Percentiles rank a stretch among this genome's conserved stretches.
phyloP scores from a whole-genome alignment of 2,113 vertebrate species.

The Sylvietta virens region DNA sequence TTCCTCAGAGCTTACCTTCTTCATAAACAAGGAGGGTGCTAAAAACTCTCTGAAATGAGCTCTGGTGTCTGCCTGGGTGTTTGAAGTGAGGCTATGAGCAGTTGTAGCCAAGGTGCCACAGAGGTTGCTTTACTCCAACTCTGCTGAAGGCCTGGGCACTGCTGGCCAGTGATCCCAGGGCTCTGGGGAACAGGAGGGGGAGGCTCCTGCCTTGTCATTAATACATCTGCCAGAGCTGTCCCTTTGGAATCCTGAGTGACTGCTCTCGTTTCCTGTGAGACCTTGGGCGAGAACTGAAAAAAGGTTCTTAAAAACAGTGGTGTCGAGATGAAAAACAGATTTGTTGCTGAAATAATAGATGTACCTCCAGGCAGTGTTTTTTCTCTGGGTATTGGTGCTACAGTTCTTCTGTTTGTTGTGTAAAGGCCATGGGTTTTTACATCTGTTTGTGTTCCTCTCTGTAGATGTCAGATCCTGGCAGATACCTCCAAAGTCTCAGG shows the following conservation, averaged over 20 bases:
- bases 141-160: not conserved
- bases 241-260: not conserved
- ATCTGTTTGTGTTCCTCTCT: not conserved
- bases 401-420: not conserved
- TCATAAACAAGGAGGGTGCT: not conserved
- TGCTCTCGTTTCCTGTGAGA: not conserved
- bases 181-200: not conserved
- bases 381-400: not conserved
- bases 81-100: not conserved
- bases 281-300: not conserved
- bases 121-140: not conserved
- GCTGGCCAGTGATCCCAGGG: not conserved
- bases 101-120: not conserved
- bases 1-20: not conserved
- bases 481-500: slow-evolving; percentile 90
- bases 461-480: slow-evolving; percentile 87
- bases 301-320: not conserved
- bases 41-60: not conserved
- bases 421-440: not conserved
- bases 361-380: not conserved
- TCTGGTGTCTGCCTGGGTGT: not conserved
- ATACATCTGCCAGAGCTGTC: not conserved
- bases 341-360: not conserved
- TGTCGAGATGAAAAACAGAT: not conserved
- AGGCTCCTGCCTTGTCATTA: not conserved